phyloP scores from a whole-genome alignment of 2,888 invertebrate species.

The Drosophila neotestacea region DNA sequence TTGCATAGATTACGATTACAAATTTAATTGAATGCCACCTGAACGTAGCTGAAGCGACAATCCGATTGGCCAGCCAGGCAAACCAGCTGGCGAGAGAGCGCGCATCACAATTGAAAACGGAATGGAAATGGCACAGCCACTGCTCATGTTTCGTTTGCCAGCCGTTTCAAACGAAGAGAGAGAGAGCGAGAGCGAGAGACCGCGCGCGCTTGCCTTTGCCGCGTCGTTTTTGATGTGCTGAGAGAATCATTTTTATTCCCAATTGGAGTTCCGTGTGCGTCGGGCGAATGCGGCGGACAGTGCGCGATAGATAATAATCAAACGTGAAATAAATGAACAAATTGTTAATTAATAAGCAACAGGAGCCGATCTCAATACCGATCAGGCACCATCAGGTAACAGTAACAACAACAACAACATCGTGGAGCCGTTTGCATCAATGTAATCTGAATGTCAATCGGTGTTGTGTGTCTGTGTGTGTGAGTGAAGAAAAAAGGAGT shows the following conservation, averaged over 20 bases:
- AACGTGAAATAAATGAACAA: slow-evolving; percentile 61
- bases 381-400: slow-evolving; percentile 49
- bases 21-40: slow-evolving; percentile 79
- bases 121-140: slow-evolving; percentile 41
- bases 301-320: slow-evolving; percentile 43
- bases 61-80: slow-evolving; percentile 75
- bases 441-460: slow-evolving; percentile 31
- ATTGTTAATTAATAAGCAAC: slow-evolving; percentile 59
- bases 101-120: slow-evolving; percentile 37
- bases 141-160: slow-evolving; percentile 32
- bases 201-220: slow-evolving; percentile 30
- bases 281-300: slow-evolving; percentile 63
- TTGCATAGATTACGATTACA: slow-evolving; percentile 75
- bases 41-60: slow-evolving; percentile 61
- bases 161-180: slow-evolving; percentile 30
- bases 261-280: slow-evolving; percentile 71
- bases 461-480: slow-evolving; percentile 42
- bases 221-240: slow-evolving; percentile 58
- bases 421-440: slow-evolving; percentile 18
- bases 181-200: not conserved
- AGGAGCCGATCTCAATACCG: slow-evolving; percentile 45
- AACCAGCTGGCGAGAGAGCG: slow-evolving; percentile 32
- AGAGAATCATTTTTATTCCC: slow-evolving; percentile 67
- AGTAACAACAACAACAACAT: slow-evolving; percentile 22
- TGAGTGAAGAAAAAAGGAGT: slow-evolving; percentile 31